Evolutionary conservation across 1,140 invertebrate species (phyloP).

Genomic region (Nylanderia fulva): DNA sequence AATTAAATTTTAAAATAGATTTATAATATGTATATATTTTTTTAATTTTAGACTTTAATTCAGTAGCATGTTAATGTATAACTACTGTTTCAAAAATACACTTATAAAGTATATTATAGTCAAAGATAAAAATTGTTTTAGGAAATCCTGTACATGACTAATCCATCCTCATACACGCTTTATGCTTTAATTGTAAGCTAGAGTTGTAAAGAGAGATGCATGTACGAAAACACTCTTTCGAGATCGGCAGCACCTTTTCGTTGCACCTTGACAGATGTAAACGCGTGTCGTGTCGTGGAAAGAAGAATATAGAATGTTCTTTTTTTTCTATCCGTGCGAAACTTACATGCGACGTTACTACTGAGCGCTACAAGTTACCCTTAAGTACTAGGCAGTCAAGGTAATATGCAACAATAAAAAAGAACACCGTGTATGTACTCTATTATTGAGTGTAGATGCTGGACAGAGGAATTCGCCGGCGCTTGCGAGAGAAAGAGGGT

Average conservation of each 20-base stretch:
- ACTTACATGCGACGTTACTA: conserved; percentile 55
- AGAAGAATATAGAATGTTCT: conserved; percentile 12
- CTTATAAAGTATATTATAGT: background rate
- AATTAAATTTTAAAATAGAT: too few relatives aligned
- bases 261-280: conserved; percentile 63
- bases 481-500: conserved; percentile 68
- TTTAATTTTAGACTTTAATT: background rate
- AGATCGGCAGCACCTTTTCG: conserved; percentile 59
- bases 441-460: conserved; percentile 73
- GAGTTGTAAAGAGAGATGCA: conserved; percentile 36
- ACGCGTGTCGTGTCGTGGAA: conserved; percentile 27
- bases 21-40: background rate
- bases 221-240: conserved; percentile 31
- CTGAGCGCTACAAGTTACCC: conserved; percentile 47
- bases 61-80: background rate
- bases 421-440: conserved; percentile 65
- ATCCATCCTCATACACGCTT: background rate
- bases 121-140: background rate
- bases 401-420: conserved; percentile 75
- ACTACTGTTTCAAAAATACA: background rate
- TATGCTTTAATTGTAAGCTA: conserved; percentile 27
- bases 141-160: background rate
- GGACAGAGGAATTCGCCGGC: conserved; percentile 67
- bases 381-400: conserved; percentile 76
- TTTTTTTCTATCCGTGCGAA: conserved; percentile 40